Base-by-base conservation (phyloP, 92 coral and sea anemone genomes). In the Micromussa lordhowensis region DNA sequence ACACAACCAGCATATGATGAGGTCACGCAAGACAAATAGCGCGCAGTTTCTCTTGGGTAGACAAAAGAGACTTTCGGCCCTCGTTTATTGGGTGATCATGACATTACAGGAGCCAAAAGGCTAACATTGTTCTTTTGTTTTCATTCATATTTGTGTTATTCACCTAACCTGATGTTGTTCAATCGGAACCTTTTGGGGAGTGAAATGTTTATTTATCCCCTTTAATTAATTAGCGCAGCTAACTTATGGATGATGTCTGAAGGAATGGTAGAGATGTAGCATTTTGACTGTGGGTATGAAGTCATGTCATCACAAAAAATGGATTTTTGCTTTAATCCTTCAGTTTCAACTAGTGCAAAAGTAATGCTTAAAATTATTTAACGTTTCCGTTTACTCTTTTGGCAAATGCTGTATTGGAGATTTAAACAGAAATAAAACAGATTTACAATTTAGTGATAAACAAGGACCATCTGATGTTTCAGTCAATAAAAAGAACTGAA, bases 1-100 rank as follows among this genome's bases (percentile, higher is more conserved):
- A 86, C 89, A 86, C 89, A 61, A 77, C 83, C 66, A 86, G 83
- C 77, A 19, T 78, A 53, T 86, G 69, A 77, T 11, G 3, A 49
- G 48, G 71, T 83, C 87, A 72, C 18, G 80, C 71, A 71, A 54
- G n/a, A n/a, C n/a, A n/a, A n/a, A n/a, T n/a, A 21, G 78, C 28
- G 24, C 34, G 77, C 24, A 34, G 68, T 4, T 61, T 40, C 48
- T 4, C 0, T 40, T 3, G 29, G 26, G 28, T 61, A 8, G 14
- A 48, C 59, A 58, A 61, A 31, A 26, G 72, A 26, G 53, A 35
- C 72, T 80, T 55, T 32, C n/a, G 19, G 29, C 3, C 7, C 22
- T 31, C 34, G 10, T 26, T n/a, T 66, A 4, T 15, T 15, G 16
- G 61, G 22, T 55, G 61, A 16, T 55, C 22, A 55, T 55, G 61